Evolutionary conservation across 2,888 invertebrate genomes (phyloP).

Genomic region (Caradrina kadenii): DNA sequence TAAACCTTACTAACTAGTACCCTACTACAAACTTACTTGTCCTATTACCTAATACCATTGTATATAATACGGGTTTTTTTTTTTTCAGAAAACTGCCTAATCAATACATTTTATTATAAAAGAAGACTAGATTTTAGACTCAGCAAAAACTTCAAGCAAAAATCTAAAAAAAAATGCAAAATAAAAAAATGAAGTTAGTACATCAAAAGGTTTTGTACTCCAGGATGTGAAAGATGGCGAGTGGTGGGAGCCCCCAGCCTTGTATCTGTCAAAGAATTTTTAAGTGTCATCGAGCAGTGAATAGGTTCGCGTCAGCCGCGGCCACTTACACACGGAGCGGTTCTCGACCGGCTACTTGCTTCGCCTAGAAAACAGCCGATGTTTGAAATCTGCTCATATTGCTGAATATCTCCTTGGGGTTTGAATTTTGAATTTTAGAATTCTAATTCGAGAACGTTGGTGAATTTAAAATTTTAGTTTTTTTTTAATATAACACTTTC

Average conservation of each 20-base stretch:
- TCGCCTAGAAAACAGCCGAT: constrained; percentile 65
- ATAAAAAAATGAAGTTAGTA: constrained; percentile 53
- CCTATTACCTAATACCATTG: no score
- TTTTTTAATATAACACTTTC: no score
- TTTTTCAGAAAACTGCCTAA: no score
- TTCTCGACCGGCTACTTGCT: constrained; percentile 72
- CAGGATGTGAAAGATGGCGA: constrained; percentile 64
- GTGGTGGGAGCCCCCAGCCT: constrained; percentile 54
- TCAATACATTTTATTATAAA: not conserved
- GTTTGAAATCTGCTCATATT: constrained; percentile 65
- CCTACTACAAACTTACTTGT: no score
- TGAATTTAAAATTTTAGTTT: not conserved
- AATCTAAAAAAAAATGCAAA: constrained; percentile 26
- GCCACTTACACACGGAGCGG: constrained; percentile 86
- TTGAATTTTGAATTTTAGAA: constrained; percentile 45
- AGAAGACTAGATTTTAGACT: not conserved
- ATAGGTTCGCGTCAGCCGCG: constrained; percentile 73
- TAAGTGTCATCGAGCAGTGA: constrained; percentile 84
- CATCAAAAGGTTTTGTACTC: constrained; percentile 64
- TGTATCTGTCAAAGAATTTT: constrained; percentile 86
- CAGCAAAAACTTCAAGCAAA: constrained; percentile 8
- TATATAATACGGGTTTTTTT: no score
- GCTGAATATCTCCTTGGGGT: constrained; percentile 58
- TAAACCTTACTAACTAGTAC: no score
- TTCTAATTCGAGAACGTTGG: not conserved